A percentile compares a stretch with the other conserved stretches of the same genome.
Evolutionary conservation across 2,113 vertebrate species (phyloP).

Genomic region (Gasterosteus aculeatus): DNA sequence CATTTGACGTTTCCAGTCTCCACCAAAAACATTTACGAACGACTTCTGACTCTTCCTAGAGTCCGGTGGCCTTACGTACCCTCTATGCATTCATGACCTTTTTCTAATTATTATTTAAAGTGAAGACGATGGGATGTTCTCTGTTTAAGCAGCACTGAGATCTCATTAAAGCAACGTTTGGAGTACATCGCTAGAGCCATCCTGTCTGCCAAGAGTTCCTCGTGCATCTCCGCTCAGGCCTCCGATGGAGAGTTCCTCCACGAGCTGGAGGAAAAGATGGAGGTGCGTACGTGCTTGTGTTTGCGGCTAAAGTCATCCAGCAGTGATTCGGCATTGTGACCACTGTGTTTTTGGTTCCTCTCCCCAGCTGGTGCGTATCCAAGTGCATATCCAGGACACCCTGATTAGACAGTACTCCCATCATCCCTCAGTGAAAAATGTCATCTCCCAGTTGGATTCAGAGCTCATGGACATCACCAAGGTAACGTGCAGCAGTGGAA

Average conservation of each 20-base stretch:
- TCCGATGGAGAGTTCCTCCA: slow-evolving; percentile 97
- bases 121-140: background rate
- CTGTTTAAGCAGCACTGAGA: slow-evolving; percentile 87
- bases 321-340: background rate
- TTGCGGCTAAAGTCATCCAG: background rate
- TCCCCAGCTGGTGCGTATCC: slow-evolving; percentile 92
- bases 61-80: background rate
- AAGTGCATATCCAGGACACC: slow-evolving; percentile 96
- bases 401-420: slow-evolving; percentile 89
- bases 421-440: slow-evolving; percentile 92
- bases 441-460: slow-evolving; percentile 90
- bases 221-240: slow-evolving; percentile 88
- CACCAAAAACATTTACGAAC: background rate
- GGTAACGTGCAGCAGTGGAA: slow-evolving; percentile 74
- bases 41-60: background rate
- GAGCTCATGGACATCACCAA: slow-evolving; percentile 98
- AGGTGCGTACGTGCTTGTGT: slow-evolving; percentile 77
- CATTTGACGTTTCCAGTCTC: background rate
- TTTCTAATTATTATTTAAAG: background rate
- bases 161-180: slow-evolving; percentile 92
- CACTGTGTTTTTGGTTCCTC: background rate
- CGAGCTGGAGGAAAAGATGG: slow-evolving; percentile 97
- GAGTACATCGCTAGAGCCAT: slow-evolving; percentile 97
- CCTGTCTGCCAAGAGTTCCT: slow-evolving; percentile 96
- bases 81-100: background rate